phyloP scores from a whole-genome alignment of 2,888 invertebrate genomes.

The Parnassius mnemosyne region DNA sequence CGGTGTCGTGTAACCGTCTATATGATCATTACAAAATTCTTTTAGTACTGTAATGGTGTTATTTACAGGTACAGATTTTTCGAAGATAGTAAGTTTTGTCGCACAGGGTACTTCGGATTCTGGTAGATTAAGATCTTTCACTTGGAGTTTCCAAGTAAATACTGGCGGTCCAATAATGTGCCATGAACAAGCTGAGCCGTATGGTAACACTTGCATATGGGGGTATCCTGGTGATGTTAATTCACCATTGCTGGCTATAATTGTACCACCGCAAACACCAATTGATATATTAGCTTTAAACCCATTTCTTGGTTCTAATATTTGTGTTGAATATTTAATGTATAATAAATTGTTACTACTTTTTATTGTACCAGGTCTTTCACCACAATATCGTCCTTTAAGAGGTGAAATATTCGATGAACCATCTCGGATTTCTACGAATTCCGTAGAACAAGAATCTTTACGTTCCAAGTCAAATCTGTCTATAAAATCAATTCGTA shows the following conservation, averaged over 20 bases:
- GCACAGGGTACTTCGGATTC: slow-evolving; percentile 53
- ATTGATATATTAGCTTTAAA: slow-evolving; percentile 86
- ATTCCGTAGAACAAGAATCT: slow-evolving; percentile 74
- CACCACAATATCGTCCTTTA: slow-evolving; percentile 84
- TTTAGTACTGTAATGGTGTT: slow-evolving; percentile 47
- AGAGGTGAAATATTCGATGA: slow-evolving; percentile 84
- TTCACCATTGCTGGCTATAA: slow-evolving; percentile 79
- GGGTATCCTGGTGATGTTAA: slow-evolving; percentile 87
- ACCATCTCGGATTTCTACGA: slow-evolving; percentile 92
- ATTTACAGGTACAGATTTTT: slow-evolving; percentile 52
- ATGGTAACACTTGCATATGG: slow-evolving; percentile 66
- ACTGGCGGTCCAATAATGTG: slow-evolving; percentile 73
- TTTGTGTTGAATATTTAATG: slow-evolving; percentile 86
- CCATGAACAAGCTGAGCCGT: slow-evolving; percentile 86
- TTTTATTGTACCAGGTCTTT: slow-evolving; percentile 81
- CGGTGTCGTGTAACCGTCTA: slow-evolving; percentile 29
- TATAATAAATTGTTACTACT: slow-evolving; percentile 84
- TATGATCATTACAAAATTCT: slow-evolving; percentile 47
- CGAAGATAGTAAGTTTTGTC: slow-evolving; percentile 54
- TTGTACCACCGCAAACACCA: slow-evolving; percentile 83
- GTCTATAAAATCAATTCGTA: slow-evolving; percentile 88
- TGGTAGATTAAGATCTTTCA: slow-evolving; percentile 51
- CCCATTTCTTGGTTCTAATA: slow-evolving; percentile 86
- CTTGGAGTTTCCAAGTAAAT: slow-evolving; percentile 45
- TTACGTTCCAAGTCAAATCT: slow-evolving; percentile 83